Evolutionary conservation across 2,113 vertebrate species (phyloP).

Genomic region (Arenaria interpres): DNA sequence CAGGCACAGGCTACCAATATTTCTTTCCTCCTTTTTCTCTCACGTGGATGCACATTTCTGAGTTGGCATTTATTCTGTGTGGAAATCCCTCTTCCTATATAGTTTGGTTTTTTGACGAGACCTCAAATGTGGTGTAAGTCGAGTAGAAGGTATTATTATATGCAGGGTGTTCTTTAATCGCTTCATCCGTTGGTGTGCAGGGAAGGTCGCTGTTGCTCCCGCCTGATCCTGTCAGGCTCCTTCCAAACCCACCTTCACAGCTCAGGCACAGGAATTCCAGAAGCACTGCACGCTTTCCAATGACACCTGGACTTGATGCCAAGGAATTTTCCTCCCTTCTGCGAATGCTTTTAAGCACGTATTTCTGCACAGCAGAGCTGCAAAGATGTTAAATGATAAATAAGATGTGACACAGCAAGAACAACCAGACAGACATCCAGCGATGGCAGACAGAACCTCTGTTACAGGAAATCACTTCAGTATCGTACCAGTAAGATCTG

Average conservation of each 20-base stretch:
- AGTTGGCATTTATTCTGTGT: not conserved
- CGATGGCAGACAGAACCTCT: not conserved
- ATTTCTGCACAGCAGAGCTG: not conserved
- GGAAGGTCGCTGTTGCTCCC: not conserved
- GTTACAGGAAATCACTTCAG: not conserved
- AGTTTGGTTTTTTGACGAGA: not conserved
- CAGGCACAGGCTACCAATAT: not conserved
- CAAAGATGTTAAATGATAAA: not conserved
- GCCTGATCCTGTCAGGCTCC: not conserved
- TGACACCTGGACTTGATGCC: not conserved
- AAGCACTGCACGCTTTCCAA: not conserved
- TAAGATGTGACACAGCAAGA: not conserved
- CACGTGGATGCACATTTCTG: not conserved
- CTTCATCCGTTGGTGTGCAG: not conserved
- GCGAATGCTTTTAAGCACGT: not conserved
- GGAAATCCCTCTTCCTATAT: not conserved
- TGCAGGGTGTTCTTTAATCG: not conserved
- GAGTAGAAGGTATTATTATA: not conserved
- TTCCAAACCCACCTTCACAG: not conserved
- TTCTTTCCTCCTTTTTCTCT: not conserved
- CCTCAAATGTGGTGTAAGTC: not conserved
- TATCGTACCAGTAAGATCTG: not conserved
- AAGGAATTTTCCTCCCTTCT: not conserved
- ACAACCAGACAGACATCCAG: not conserved
- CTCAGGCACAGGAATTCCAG: not conserved